Percentiles rank a stretch among this genome's conserved stretches.
Conservation (phyloP, 1,140 invertebrate species). For the Eumaeus atala region DNA sequence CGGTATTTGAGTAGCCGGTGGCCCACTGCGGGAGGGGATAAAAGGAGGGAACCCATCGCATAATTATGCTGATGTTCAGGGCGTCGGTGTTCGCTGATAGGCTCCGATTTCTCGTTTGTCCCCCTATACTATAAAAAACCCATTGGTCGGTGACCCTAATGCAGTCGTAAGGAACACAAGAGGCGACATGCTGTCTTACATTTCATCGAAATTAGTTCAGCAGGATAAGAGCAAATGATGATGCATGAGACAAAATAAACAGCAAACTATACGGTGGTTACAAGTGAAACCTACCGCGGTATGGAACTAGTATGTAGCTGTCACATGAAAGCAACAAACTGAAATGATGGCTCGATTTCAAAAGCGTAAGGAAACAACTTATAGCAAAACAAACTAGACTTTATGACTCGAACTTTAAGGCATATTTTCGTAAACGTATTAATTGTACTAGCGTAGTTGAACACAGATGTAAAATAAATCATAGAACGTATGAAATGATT, state of each 20-base stretch:
- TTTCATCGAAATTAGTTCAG: no score
- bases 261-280: not conserved
- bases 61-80: not conserved
- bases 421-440: no score
- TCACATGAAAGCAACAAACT: constrained; percentile 14
- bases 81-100: constrained; percentile 42
- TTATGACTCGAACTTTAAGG: not conserved
- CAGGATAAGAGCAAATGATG: no score
- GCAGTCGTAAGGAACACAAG: no score
- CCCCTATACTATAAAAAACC: no score
- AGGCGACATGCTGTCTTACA: no score
- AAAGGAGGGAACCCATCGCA: no score
- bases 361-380: constrained; percentile 2
- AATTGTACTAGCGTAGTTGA: not conserved
- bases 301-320: constrained; percentile 6
- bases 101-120: not conserved
- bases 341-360: not conserved
- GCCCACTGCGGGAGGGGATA: no score
- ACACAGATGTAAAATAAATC: not conserved
- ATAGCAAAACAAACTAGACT: not conserved
- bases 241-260: no score
- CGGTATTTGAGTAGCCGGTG: no score
- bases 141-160: no score
- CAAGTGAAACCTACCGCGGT: not conserved
- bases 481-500: no score